A percentile compares a stretch with the other conserved stretches of the same genome.
Conservation (phyloP, 2,113 vertebrate species). For the Vicugna pacos region DNA sequence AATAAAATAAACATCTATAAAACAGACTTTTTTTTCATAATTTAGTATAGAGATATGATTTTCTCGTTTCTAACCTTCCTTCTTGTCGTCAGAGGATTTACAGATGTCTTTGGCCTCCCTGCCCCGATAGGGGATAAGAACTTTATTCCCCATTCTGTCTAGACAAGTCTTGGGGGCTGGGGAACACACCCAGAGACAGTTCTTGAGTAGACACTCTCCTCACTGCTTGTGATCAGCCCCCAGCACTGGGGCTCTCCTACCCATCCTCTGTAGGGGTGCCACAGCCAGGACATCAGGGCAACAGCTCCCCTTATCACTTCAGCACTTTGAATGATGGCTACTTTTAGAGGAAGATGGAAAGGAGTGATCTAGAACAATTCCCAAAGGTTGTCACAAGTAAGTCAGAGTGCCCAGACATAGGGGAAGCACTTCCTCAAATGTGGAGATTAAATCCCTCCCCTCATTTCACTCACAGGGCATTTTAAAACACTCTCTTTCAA, state of each 20-base stretch:
- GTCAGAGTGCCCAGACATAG: neutral
- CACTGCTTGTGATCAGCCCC: neutral
- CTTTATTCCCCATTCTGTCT: neutral
- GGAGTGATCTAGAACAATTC: neutral
- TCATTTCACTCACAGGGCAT: neutral
- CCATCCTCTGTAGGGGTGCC: neutral
- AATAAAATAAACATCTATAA: neutral
- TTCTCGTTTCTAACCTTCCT: conserved; percentile 11
- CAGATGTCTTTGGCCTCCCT: neutral
- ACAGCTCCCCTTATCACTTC: neutral
- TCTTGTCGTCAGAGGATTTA: neutral
- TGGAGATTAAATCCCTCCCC: neutral
- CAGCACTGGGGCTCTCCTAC: neutral
- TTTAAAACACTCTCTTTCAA: neutral
- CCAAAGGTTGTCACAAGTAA: neutral
- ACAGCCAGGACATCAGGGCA: accelerated
- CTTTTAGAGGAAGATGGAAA: neutral
- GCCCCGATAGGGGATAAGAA: neutral
- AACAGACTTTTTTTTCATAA: neutral
- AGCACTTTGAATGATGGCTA: neutral
- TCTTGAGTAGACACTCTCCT: neutral
- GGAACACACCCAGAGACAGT: neutral
- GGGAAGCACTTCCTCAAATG: neutral
- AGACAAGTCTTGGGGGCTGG: neutral
- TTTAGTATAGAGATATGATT: neutral